These are phyloP conservation scores for Luehdorfia chinensis DNA, from an alignment of 1,140 invertebrate genomes.

Conservation along the genomic window DNA sequence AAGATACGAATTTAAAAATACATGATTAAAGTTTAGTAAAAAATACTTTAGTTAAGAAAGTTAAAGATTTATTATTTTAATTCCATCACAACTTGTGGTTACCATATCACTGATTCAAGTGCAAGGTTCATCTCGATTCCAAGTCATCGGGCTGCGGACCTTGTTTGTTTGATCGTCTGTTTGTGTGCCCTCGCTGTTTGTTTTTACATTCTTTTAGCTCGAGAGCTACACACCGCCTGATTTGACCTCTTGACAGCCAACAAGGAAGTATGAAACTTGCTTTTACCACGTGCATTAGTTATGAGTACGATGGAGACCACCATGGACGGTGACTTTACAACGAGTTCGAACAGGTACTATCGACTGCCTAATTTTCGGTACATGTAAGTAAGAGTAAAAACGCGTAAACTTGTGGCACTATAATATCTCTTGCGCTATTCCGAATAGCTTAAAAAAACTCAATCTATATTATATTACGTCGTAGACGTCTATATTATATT, in stretches of 20 bases:
- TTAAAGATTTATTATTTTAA: background rate
- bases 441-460: too few relatives aligned
- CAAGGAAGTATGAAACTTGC: conserved; percentile 16
- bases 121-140: conserved; percentile 37
- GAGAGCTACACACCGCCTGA: conserved; percentile 28
- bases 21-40: too few relatives aligned
- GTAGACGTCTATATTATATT: too few relatives aligned
- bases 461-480: too few relatives aligned
- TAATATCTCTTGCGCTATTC: too few relatives aligned
- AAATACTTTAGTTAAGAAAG: too few relatives aligned
- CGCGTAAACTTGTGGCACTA: too few relatives aligned
- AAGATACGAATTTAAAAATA: too few relatives aligned
- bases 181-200: conserved; percentile 47
- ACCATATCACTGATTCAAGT: conserved; percentile 29
- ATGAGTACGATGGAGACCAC: background rate
- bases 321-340: background rate
- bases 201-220: conserved; percentile 55
- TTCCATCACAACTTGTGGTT: background rate
- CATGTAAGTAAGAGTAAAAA: too few relatives aligned
- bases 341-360: too few relatives aligned
- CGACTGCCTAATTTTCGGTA: too few relatives aligned
- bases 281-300: conserved; percentile 1
- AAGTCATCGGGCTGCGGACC: conserved; percentile 21
- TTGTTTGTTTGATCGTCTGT: conserved; percentile 41
- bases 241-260: conserved; percentile 35